phyloP scores from a whole-genome alignment of 2,888 invertebrate genomes.

The Stenchaetothrips biformis region DNA sequence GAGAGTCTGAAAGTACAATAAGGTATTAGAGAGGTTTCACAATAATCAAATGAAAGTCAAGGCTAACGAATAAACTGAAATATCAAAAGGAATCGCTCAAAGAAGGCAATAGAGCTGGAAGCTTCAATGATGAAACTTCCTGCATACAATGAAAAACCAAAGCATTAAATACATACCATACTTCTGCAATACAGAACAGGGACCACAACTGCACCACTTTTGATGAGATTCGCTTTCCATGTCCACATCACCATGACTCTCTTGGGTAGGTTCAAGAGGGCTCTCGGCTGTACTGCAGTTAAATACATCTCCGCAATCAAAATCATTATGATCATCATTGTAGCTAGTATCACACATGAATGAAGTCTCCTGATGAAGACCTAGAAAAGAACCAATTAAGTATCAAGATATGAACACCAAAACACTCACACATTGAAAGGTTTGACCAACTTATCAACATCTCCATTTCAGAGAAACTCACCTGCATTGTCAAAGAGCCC shows the following conservation, averaged over 20 bases:
- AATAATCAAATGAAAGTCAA: not conserved
- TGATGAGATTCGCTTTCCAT: not conserved
- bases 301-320: not conserved
- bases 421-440: not conserved
- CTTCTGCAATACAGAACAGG: not conserved
- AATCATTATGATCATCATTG: not conserved
- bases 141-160: too few relatives aligned
- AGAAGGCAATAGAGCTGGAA: too few relatives aligned
- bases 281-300: too few relatives aligned
- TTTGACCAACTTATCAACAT: not conserved
- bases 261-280: too few relatives aligned
- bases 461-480: not conserved
- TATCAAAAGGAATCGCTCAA: too few relatives aligned
- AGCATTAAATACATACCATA: slow-evolving; percentile 1
- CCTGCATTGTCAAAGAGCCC: not conserved
- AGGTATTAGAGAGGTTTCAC: not conserved
- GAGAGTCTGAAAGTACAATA: not conserved
- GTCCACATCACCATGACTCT: not conserved
- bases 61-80: not conserved
- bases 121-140: too few relatives aligned
- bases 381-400: not conserved
- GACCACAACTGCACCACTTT: not conserved
- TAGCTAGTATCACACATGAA: not conserved
- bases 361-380: not conserved
- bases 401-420: not conserved